Evolutionary conservation across 2,888 invertebrate species (phyloP), one percentile per base, ranked within the genome.

Genomic region (Charanyca ferruginea): DNA sequence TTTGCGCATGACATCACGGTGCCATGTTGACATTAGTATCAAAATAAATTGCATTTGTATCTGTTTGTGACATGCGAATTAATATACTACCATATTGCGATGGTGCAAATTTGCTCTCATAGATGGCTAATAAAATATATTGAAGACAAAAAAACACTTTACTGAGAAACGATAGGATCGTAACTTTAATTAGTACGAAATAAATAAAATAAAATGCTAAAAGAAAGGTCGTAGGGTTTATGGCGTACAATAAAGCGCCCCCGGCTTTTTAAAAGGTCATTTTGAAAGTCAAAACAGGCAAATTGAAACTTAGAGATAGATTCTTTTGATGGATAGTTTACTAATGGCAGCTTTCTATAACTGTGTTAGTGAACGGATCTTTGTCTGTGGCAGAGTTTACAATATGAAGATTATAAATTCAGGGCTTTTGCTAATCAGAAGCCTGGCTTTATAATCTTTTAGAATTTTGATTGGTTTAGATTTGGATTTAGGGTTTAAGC

Each of bases 131-230:
- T 47, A 25, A 47, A 20, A 45, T 35, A 45, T 66, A 66, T 52
- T 32, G 23, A 20, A 42, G 5, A 8, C 18, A 18, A 48, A 53
- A 23, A 25, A 42, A 68, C 25, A n/a, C 3, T 44, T 54, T 6
- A 25, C 22, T 28, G 13, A 20, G 16, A 53, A 4, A 41, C n/a
- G 22, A 28, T 23, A 13, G 18, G 32, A 63, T 25, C 32, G 20
- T 22, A 20, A 64, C 20, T 48, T 66, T 64, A 48, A 66, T 73
- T 73, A 16, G 20, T 22, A 35, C 25, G 16, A 42, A 9, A 38
- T 47, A 18, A 42, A 73, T 48, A 32, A 72, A 66, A 32, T 47
- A 35, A 48, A 48, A 20, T n/a, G 6, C 11, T 35, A 20, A 25
- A 63, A 41, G 16, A 38, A 23, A 45, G 22, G 13, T 32, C 7